A percentile compares a stretch with the other conserved stretches of the same genome.
These are phyloP conservation scores for Scolanthus callimorphus DNA, from an alignment of 92 coral and sea anemone genomes.

Conservation along the genomic window DNA sequence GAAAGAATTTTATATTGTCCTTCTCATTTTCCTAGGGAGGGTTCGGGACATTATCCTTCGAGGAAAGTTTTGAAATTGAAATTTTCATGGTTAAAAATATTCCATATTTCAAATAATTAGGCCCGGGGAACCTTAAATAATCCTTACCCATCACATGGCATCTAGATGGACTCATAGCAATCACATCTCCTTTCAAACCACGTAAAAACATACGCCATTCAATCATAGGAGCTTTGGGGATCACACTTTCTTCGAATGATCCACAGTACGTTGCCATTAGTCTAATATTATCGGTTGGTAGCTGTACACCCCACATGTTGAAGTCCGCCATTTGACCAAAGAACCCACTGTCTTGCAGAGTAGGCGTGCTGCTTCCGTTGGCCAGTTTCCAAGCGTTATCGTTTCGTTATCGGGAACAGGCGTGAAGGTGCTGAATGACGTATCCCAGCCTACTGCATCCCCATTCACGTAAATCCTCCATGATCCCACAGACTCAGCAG, in stretches of 20 bases:
- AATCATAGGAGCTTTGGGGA: too few relatives aligned
- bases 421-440: not conserved
- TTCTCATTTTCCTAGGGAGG: too few relatives aligned
- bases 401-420: not conserved
- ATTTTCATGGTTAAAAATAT: too few relatives aligned
- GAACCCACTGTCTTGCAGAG: not conserved
- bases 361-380: too few relatives aligned
- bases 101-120: too few relatives aligned
- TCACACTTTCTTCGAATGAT: too few relatives aligned
- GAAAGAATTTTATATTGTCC: too few relatives aligned
- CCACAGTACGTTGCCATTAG: not conserved
- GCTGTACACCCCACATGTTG: not conserved
- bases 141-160: slow-evolving; percentile 3
- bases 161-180: not conserved
- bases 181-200: too few relatives aligned
- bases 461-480: slow-evolving; percentile 2
- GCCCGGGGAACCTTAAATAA: too few relatives aligned
- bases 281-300: not conserved
- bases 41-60: too few relatives aligned
- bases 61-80: too few relatives aligned
- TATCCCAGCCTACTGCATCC: slow-evolving; percentile 7
- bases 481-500: not conserved
- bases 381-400: slow-evolving; percentile 2
- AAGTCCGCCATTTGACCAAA: not conserved
- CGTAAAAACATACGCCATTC: too few relatives aligned